These are phyloP conservation scores for Apotomis capreana DNA, from an alignment of 2,888 invertebrate genomes.

Conservation along the genomic window DNA sequence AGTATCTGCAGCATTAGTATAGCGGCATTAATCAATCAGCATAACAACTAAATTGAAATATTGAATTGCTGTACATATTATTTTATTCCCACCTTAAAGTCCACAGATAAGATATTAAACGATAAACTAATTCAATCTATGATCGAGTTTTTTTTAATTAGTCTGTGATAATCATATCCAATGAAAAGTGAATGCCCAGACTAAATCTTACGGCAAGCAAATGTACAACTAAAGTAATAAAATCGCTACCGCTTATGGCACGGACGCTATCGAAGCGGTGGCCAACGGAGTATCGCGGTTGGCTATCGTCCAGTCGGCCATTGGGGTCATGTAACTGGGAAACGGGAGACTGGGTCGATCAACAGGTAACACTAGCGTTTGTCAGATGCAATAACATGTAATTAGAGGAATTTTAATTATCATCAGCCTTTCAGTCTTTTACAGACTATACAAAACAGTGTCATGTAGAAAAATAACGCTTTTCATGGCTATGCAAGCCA, in stretches of 20 bases:
- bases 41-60: constrained; percentile 25
- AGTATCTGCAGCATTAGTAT: background rate
- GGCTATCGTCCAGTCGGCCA: constrained; percentile 36
- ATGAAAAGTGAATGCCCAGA: no score
- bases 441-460: no score
- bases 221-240: no score
- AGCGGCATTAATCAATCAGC: constrained; percentile 12
- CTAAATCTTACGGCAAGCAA: no score
- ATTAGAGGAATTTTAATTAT: background rate
- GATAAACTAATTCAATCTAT: constrained; percentile 17
- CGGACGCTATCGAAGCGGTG: background rate
- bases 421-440: background rate
- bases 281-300: constrained; percentile 17
- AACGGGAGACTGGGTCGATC: constrained; percentile 11
- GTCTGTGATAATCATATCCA: no score
- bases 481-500: no score
- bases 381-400: background rate
- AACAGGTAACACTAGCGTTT: constrained; percentile 29
- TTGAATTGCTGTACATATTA: constrained; percentile 5
- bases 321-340: constrained; percentile 7
- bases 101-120: constrained; percentile 10
- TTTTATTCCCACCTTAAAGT: background rate
- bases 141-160: background rate
- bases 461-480: no score
- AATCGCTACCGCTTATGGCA: constrained; percentile 27